phyloP scores from a whole-genome alignment of 2,113 vertebrate genomes.

The Aldabrachelys gigantea region DNA sequence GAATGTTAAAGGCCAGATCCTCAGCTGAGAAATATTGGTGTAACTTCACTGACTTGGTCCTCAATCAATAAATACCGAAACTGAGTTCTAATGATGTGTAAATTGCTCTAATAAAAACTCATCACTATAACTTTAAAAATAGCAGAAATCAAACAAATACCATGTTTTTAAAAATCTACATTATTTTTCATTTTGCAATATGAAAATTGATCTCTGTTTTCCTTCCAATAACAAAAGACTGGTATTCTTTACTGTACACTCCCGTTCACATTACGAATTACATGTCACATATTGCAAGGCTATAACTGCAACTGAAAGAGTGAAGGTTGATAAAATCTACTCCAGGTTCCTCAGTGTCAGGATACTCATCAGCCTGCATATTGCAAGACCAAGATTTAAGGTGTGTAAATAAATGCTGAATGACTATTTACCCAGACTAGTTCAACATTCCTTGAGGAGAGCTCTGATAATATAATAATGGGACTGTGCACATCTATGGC shows the following conservation, averaged over 20 bases:
- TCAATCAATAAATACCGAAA: background rate
- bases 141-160: conserved; percentile 29
- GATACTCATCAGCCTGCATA: conserved; percentile 54
- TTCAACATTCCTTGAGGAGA: conserved; percentile 17
- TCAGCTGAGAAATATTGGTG: background rate
- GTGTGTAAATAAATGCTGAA: background rate
- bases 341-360: conserved; percentile 37
- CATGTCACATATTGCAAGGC: conserved; percentile 57
- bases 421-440: conserved; percentile 5
- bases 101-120: background rate
- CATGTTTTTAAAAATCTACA: background rate
- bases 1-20: background rate
- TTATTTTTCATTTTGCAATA: background rate
- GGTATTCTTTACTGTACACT: background rate
- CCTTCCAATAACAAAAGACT: background rate
- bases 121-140: background rate
- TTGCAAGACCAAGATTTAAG: conserved; percentile 54
- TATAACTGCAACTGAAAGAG: conserved; percentile 38
- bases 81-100: background rate
- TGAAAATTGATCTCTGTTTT: conserved; percentile 2
- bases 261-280: conserved; percentile 34
- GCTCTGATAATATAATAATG: background rate
- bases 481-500: background rate
- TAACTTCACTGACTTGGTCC: background rate
- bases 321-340: conserved; percentile 57